Evolutionary conservation across 2,797 vertebrate species (phyloP).

Genomic region (Malacoctenus gilli): DNA sequence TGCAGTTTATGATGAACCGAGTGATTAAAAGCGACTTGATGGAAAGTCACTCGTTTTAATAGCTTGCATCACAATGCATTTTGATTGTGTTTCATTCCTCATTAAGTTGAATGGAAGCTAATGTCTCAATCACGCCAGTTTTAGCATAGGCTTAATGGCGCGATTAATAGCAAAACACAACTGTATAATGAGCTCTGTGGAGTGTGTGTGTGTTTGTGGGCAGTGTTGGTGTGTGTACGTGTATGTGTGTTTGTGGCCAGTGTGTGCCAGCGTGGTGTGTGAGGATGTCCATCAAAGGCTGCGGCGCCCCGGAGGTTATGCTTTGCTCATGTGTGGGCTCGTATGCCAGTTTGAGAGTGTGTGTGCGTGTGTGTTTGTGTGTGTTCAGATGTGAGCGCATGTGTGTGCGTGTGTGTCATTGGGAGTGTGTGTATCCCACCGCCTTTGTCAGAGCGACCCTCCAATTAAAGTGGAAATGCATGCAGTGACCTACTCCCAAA

Average conservation of each 20-base stretch:
- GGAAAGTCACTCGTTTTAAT: constrained; percentile 22
- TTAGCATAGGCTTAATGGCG: constrained; percentile 56
- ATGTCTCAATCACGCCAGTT: constrained; percentile 53
- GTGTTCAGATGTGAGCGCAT: constrained; percentile 10
- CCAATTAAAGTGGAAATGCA: constrained; percentile 79
- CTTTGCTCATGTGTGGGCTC: constrained; percentile 30
- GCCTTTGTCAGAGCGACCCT: constrained; percentile 63
- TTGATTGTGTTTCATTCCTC: constrained; percentile 45
- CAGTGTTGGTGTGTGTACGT: too few species aligned
- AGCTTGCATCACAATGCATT: constrained; percentile 24
- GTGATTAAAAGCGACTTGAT: constrained; percentile 11
- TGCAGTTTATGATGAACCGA: constrained; percentile 1
- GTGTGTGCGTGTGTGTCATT: constrained; percentile 20
- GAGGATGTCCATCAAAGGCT: constrained; percentile 35
- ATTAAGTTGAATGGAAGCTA: constrained; percentile 45
- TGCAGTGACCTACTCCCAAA: constrained; percentile 78
- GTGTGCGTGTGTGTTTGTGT: constrained; percentile 23
- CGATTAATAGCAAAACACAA: constrained; percentile 52
- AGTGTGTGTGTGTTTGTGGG: constrained; percentile 13
- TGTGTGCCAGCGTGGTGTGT: constrained; percentile 7
- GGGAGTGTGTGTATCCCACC: constrained; percentile 8
- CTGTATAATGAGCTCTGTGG: constrained; percentile 51
- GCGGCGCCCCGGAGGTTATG: constrained; percentile 38
- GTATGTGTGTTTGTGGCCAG: constrained; percentile 7
- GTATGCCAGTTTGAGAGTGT: constrained; percentile 12